Evolutionary conservation across 1,140 invertebrate genomes (phyloP), one percentile per base, ranked within the genome.

Genomic region (Venustaconcha ellipsiformis): DNA sequence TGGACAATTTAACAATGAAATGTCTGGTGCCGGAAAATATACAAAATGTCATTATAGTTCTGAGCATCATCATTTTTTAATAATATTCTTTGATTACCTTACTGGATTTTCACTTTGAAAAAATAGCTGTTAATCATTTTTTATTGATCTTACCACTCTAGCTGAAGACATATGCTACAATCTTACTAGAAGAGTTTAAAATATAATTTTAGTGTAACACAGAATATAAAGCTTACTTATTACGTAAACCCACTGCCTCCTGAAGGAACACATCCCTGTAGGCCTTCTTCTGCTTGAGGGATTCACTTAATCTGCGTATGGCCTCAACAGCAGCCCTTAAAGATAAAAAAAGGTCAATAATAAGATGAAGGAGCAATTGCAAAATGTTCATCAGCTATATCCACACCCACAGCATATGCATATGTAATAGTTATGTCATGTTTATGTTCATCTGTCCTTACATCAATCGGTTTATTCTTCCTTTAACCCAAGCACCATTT

Each of bases 221-320:
- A 66, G 23, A 5, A 17, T 8, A n/a, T 67, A 57, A 37, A 0
- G 17, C 14, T 78, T 67, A 89, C 88, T 87, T 88, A 74, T 85
- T 87, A 71, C 88, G 73, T 23, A 89, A 78, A 30, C 86, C 84
- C 14, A 90, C 88, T 76, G 86, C 85, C 78, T 90, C 88, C 72
- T 88, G 85, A 18, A 81, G 78, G 74, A 89, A 90, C 6, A 89
- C 88, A 78, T 90, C 88, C 71, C 88, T 84, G 72, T 88, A 88
- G 12, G 85, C 85, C 67, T 86, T 86, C 76, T 88, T 89, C 72
- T 86, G 82, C 70, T 88, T 87, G 30, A 83, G 78, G 18, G 88
- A 84, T 37, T 88, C 85, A 83, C 89, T 88, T 20, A 89, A 80
- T 65, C 83, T 81, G 69, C 82, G 82, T 15, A 90, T 87, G 26